These are phyloP conservation scores for Lagopus muta DNA, from an alignment of 2,113 vertebrate genomes.

Conservation along the genomic window DNA sequence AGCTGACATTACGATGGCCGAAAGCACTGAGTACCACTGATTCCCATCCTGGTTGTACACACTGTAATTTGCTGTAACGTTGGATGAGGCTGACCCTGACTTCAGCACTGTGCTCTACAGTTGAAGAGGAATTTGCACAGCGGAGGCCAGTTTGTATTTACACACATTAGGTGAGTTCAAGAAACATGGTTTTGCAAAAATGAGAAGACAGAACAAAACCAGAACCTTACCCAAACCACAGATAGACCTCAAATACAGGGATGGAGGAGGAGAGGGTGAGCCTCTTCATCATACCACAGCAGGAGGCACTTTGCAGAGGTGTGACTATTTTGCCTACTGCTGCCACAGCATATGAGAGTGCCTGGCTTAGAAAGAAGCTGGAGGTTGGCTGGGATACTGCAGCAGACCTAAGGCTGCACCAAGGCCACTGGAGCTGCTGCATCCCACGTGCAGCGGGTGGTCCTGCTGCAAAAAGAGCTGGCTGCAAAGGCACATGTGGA, in stretches of 20 bases:
- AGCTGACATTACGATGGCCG: fast-evolving
- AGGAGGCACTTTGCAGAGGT: not conserved
- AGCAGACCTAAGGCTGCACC: fast-evolving
- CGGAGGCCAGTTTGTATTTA: not conserved
- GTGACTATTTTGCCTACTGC: not conserved
- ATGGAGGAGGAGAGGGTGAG: not conserved
- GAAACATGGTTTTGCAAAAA: not conserved
- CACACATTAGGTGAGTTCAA: not conserved
- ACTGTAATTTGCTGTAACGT: not conserved
- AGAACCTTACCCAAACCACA: not conserved
- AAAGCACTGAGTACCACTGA: not conserved
- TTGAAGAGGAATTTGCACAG: not conserved
- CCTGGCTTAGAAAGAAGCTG: not conserved
- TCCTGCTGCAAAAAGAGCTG: not conserved
- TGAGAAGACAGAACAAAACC: not conserved
- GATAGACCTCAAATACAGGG: fast-evolving
- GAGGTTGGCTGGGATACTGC: fast-evolving
- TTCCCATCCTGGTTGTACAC: not conserved
- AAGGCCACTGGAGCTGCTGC: not conserved
- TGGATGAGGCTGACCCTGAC: not conserved
- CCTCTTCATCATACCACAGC: fast-evolving
- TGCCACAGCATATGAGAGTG: fast-evolving
- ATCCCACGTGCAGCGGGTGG: not conserved
- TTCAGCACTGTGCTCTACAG: not conserved
- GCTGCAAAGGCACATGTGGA: not conserved